Percentiles rank a stretch among this genome's conserved stretches.
Evolutionary conservation across 2,888 invertebrate species (phyloP).

Genomic region (Galerucella pusilla): DNA sequence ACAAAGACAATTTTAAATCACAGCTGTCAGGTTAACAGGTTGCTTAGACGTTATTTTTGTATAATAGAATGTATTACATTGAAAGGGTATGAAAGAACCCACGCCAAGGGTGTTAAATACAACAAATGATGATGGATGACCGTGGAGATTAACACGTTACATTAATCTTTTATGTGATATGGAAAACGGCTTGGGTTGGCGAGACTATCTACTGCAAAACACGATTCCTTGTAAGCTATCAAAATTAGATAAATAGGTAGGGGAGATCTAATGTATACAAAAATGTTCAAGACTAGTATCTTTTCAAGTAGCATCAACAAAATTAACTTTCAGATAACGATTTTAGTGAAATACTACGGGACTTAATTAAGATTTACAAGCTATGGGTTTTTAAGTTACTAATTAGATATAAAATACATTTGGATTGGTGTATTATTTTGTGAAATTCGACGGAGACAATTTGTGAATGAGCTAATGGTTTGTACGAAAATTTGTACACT

Average conservation of each 20-base stretch:
- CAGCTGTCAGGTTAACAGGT: constrained; percentile 29
- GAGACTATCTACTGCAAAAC: not conserved
- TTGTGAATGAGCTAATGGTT: too few relatives aligned
- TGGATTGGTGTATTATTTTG: too few relatives aligned
- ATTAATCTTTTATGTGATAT: constrained; percentile 56
- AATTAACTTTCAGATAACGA: not conserved
- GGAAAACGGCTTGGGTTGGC: constrained; percentile 2
- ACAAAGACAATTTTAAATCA: not conserved
- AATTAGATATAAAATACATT: too few relatives aligned
- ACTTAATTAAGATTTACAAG: too few relatives aligned
- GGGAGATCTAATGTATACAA: not conserved
- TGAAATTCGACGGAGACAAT: too few relatives aligned
- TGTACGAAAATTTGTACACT: too few relatives aligned
- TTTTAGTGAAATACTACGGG: too few relatives aligned
- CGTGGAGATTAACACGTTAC: constrained; percentile 59
- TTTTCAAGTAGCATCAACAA: not conserved
- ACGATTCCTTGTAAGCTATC: constrained; percentile 4
- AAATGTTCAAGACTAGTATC: too few relatives aligned
- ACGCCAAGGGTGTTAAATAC: constrained; percentile 50
- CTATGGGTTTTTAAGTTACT: too few relatives aligned
- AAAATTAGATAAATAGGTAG: not conserved
- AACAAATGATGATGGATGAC: constrained; percentile 62
- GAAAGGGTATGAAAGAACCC: constrained; percentile 49
- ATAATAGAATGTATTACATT: constrained; percentile 43
- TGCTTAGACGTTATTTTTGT: constrained; percentile 15